Percentiles rank a stretch among this genome's conserved stretches.
Evolutionary conservation across 2,113 vertebrate species (phyloP).

Genomic region (Vicugna pacos): DNA sequence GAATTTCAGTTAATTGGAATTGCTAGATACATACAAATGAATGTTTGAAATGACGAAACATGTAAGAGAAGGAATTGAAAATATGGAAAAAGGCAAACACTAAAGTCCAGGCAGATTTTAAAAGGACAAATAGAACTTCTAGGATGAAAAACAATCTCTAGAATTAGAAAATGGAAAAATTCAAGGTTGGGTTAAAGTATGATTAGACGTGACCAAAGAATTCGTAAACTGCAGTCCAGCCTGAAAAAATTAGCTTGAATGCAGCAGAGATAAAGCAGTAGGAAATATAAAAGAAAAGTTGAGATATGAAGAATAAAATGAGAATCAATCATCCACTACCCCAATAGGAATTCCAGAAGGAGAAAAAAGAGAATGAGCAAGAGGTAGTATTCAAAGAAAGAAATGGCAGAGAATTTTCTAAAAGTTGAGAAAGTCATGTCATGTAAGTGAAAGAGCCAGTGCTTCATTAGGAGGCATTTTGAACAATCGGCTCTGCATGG

Average conservation of each 20-base stretch:
- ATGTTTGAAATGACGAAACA: slow-evolving; percentile 1
- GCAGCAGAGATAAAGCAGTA: not conserved
- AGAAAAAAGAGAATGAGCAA: not conserved
- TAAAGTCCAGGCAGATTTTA: not conserved
- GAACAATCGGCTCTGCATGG: not conserved
- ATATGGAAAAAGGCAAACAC: not conserved
- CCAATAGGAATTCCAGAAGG: not conserved
- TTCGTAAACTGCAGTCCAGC: not conserved
- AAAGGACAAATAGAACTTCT: not conserved
- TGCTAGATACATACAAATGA: not conserved
- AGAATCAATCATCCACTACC: not conserved
- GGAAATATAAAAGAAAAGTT: not conserved
- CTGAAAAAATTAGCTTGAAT: not conserved
- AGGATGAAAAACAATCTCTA: slow-evolving; percentile 31
- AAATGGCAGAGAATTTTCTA: not conserved
- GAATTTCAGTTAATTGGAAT: not conserved
- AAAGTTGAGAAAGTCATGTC: not conserved
- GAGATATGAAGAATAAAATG: not conserved
- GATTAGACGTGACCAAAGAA: not conserved
- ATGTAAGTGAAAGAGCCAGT: not conserved
- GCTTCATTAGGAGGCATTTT: not conserved
- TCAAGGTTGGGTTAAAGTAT: not conserved
- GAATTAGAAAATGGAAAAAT: not conserved
- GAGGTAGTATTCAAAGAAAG: not conserved
- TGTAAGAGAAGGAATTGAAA: not conserved